Base-by-base conservation (phyloP, 2,888 invertebrate genomes). In the Petrophora chlorosata region DNA sequence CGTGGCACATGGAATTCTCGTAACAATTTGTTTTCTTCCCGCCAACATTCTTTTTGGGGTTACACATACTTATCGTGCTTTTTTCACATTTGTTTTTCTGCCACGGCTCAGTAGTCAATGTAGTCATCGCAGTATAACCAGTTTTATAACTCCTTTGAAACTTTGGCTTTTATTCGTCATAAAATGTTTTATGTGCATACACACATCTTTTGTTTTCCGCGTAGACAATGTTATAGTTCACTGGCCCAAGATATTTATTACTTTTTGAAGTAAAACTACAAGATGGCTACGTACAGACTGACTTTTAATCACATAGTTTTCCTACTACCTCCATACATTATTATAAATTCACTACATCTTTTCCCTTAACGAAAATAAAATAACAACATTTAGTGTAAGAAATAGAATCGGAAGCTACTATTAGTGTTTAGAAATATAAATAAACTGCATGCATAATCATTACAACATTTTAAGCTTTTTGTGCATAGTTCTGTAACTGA, bases 1-100 rank as follows among this genome's bases (percentile, higher is more conserved):
- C 70, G 71, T 70, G 77, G 74, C 70, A 74, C 71, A 79, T 72
- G 76, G 78, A 75, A 74, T 73, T 73, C 74, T 76, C 75, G 79
- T 75, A 73, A 74, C 79, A 79, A 83, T 85, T 85, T 85, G 81
- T 86, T 81, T 83, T 79, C 82, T 80, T 82, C 65, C 64, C 67
- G 61, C 67, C 62, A 75, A 78, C 74, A 82, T 79, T 78, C 67
- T 75, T 76, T 77, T 77, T 70, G 69, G 65, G 72, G 69, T 66
- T 66, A 55, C 69, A 77, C 74, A 76, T 75, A 71, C 70, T 65
- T 40, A 41, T 35, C 30, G 12, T 14, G 25, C 52, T 48, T 59
- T 65, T 65, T 63, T 55, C 63, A 59, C 65, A 62, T 70, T 69
- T 68, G 53, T 65, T 57, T 61, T 55, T 40, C 49, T 17, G 8